Evolutionary conservation across 1,140 invertebrate species (phyloP).

Genomic region (Tetramorium parvispinum): DNA sequence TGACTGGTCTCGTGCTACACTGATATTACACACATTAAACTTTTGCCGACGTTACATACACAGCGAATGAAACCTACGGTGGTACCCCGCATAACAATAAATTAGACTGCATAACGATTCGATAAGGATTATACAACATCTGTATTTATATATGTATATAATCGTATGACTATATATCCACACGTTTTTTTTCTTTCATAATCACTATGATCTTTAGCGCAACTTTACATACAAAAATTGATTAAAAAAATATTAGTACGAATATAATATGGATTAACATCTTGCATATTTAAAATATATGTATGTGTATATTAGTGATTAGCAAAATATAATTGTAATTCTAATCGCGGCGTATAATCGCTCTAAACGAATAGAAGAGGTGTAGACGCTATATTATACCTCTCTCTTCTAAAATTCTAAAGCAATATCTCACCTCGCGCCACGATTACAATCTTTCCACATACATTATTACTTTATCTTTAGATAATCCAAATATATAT

Average conservation of each 20-base stretch:
- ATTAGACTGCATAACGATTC: constrained; percentile 48
- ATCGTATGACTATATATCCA: constrained; percentile 45
- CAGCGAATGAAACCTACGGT: constrained; percentile 36
- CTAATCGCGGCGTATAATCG: constrained; percentile 38
- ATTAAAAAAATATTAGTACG: constrained; percentile 63
- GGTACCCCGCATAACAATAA: constrained; percentile 53
- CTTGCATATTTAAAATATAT: constrained; percentile 50
- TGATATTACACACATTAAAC: constrained; percentile 36
- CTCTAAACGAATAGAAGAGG: constrained; percentile 41
- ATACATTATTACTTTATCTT: constrained; percentile 27
- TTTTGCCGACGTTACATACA: constrained; percentile 30
- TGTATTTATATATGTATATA: constrained; percentile 49
- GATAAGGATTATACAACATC: constrained; percentile 54
- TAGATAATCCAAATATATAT: constrained; percentile 26
- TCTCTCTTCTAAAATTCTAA: constrained; percentile 27
- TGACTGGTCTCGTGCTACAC: constrained; percentile 48
- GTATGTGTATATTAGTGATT: constrained; percentile 56
- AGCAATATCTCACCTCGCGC: constrained; percentile 10
- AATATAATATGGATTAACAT: constrained; percentile 57
- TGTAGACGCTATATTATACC: neutral
- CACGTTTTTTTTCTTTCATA: neutral
- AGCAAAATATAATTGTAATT: constrained; percentile 55
- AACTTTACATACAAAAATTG: constrained; percentile 58
- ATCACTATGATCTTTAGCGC: constrained; percentile 28
- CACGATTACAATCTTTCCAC: constrained; percentile 46